Conservation (phyloP, 1,140 invertebrate species). For the Solenopsis invicta region DNA sequence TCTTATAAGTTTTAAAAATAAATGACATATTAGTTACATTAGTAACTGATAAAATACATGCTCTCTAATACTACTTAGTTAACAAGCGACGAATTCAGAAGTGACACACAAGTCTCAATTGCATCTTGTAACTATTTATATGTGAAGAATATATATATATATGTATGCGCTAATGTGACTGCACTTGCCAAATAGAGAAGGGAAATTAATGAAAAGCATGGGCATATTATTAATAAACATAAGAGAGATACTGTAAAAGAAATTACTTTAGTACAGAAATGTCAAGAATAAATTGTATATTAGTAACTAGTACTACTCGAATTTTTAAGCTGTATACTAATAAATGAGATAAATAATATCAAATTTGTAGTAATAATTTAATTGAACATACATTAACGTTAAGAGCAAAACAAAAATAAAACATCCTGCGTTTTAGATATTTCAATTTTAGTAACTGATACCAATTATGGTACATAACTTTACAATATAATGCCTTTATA, state of each 20-base stretch:
- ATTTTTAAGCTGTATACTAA: constrained; percentile 11
- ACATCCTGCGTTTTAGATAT: constrained; percentile 25
- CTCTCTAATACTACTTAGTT: constrained; percentile 57
- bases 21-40: constrained; percentile 44
- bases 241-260: constrained; percentile 34
- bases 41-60: constrained; percentile 56
- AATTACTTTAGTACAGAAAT: constrained; percentile 36
- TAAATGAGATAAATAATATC: not conserved
- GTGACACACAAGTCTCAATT: constrained; percentile 36
- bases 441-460: constrained; percentile 8
- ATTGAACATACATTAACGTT: constrained; percentile 14
- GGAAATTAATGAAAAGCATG: constrained; percentile 54
- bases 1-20: constrained; percentile 16
- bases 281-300: constrained; percentile 12
- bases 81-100: constrained; percentile 55
- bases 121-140: constrained; percentile 45
- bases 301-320: not conserved
- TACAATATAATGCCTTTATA: constrained; percentile 23
- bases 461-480: not conserved
- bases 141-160: constrained; percentile 33
- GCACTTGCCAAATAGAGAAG: constrained; percentile 50
- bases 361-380: constrained; percentile 5
- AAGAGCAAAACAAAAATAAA: constrained; percentile 6
- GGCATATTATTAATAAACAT: constrained; percentile 53
- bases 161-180: constrained; percentile 43